These are phyloP conservation scores for Eucera pruinosa DNA, from an alignment of 2,888 invertebrate genomes.

Conservation along the genomic window DNA sequence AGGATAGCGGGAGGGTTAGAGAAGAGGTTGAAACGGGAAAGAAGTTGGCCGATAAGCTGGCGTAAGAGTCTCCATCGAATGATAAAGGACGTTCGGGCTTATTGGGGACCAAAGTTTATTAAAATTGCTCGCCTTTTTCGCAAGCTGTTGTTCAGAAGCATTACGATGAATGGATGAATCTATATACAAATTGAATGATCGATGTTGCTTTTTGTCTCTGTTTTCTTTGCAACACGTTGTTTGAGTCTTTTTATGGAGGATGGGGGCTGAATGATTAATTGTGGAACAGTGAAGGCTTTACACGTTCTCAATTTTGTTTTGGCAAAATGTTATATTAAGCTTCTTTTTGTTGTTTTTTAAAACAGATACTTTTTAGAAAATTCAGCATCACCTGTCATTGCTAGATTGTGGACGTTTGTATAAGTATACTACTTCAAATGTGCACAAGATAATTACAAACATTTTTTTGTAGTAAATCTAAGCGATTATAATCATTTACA, in stretches of 20 bases:
- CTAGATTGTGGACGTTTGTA: too few relatives aligned
- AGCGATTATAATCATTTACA: too few relatives aligned
- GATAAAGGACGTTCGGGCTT: constrained; percentile 34
- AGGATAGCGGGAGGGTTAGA: not conserved
- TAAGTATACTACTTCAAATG: too few relatives aligned
- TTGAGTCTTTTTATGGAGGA: not conserved
- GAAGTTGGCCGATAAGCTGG: constrained; percentile 41
- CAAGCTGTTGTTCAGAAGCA: not conserved
- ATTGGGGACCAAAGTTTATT: constrained; percentile 38
- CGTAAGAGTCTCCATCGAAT: constrained; percentile 19
- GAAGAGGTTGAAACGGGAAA: not conserved
- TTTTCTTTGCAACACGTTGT: not conserved
- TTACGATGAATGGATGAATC: not conserved
- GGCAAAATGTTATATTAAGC: too few relatives aligned
- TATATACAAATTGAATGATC: not conserved
- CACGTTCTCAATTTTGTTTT: not conserved
- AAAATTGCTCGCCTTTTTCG: constrained; percentile 19
- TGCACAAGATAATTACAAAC: too few relatives aligned
- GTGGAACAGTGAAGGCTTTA: not conserved
- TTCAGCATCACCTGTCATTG: too few relatives aligned
- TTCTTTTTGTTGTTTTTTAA: too few relatives aligned
- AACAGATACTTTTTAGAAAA: too few relatives aligned
- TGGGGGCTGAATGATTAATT: not conserved
- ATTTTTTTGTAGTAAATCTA: too few relatives aligned
- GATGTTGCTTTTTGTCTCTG: not conserved